phyloP scores from a whole-genome alignment of 2,797 vertebrate genomes.

The Melanotaenia pygmaea region DNA sequence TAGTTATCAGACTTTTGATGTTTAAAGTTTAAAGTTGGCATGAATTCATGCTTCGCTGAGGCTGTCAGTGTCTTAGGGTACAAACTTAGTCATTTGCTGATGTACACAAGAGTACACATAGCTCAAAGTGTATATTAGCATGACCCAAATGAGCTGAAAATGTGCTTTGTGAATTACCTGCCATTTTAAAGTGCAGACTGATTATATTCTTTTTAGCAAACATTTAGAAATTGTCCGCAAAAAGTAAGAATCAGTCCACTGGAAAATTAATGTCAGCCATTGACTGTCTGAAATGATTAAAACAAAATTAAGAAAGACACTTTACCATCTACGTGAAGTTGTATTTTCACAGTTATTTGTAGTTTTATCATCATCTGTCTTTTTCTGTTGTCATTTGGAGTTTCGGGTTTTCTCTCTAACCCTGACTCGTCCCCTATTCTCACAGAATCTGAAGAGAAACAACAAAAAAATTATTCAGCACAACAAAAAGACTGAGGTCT shows the following conservation, averaged over 20 bases:
- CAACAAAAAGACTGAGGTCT: too few species aligned
- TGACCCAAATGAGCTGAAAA: not conserved
- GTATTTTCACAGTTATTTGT: not conserved
- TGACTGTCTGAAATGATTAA: not conserved
- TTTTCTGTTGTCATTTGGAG: too few species aligned
- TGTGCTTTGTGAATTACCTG: not conserved
- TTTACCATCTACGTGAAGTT: not conserved
- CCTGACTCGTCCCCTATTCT: too few species aligned
- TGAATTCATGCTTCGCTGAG: not conserved
- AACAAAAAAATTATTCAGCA: too few species aligned
- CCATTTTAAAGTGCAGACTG: not conserved
- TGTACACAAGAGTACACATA: too few species aligned
- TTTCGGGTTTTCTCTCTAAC: too few species aligned
- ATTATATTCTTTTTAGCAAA: not conserved
- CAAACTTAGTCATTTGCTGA: too few species aligned
- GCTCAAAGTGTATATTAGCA: too few species aligned
- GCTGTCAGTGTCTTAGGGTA: not conserved
- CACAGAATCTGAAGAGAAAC: too few species aligned
- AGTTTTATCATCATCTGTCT: too few species aligned
- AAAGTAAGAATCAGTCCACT: not conserved
- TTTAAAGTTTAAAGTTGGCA: not conserved
- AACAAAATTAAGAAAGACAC: not conserved
- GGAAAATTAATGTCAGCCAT: not conserved
- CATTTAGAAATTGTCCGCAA: not conserved
- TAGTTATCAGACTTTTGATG: too few species aligned